Evolutionary conservation across 2,888 invertebrate species (phyloP), one percentile per base, ranked within the genome.

Genomic region (Zeuzera pyrina): DNA sequence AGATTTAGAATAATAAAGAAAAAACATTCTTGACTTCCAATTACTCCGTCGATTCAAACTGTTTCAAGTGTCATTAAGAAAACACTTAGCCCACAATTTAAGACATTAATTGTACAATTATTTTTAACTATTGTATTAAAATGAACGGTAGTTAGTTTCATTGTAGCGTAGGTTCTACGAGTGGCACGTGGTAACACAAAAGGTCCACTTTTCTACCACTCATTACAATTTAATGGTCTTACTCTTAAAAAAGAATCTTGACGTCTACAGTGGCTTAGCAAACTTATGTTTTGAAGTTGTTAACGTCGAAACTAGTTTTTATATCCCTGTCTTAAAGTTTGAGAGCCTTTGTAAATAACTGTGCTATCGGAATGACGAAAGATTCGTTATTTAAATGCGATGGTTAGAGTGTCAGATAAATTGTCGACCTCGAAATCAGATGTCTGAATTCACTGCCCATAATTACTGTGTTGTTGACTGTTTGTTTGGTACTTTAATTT

Each of bases 171-270:
- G 54, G 52, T 55, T 60, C 51, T 54, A 54, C 59, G 61, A 73
- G 69, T 65, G 74, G 81, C 81, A 79, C 81, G 79, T 79, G 79
- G 74, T 76, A 40, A 35, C 56, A 66, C 68, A 71, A 70, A 74
- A 66, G 61, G 51, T 67, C 64, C 70, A 69, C 77, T 77, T 67
- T 67, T 70, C 60, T 65, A 56, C 72, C 73, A 77, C 79, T 83
- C 79, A 83, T 83, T 81, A 81, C 71, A 52, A 56, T 72, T 77
- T 79, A 83, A 83, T 79, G 77, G 76, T 73, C 69, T 76, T 59
- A 61, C 59, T 48, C 64, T 59, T 60, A 60, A 70, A 64, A 70
- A 72, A 67, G 61, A 62, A 57, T 62, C 70, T 65, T 57, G 57
- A 71, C 70, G 60, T 69, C 58, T 60, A 64, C 64, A 62, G 59